Conservation (phyloP, 30 jellyfish, hydroid and myxozoan genomes). For the Cassiopea andromeda region DNA sequence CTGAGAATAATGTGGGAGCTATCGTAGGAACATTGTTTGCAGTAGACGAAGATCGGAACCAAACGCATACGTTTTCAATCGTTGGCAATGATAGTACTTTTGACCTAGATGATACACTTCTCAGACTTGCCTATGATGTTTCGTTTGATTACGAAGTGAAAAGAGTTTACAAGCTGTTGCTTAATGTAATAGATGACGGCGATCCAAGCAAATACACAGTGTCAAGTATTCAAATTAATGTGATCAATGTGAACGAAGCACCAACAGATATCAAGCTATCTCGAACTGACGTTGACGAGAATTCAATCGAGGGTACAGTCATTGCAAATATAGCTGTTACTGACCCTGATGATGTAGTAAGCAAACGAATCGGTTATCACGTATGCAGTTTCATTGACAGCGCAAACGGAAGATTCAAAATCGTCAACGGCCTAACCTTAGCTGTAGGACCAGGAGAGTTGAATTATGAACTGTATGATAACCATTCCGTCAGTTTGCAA, state of each 20-base stretch:
- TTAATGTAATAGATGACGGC: conserved; percentile 70
- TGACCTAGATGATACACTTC: conserved; percentile 22
- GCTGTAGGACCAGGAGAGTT: conserved; percentile 66
- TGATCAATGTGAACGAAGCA: conserved; percentile 80
- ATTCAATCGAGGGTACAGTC: conserved; percentile 50
- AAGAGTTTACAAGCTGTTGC: conserved; percentile 20
- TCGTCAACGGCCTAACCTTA: conserved; percentile 7
- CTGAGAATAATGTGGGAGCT: conserved; percentile 56
- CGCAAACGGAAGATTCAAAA: conserved; percentile 58
- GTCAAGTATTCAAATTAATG: conserved; percentile 23
- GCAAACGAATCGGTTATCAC: conserved; percentile 1
- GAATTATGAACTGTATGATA: conserved; percentile 55
- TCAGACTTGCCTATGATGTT: conserved; percentile 36
- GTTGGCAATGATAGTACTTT: conserved; percentile 27
- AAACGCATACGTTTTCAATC: conserved; percentile 52
- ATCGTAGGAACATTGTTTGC: conserved; percentile 65
- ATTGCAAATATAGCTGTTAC: conserved; percentile 69
- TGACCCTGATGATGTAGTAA: conserved; percentile 78
- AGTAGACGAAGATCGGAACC: conserved; percentile 79
- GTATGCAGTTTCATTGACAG: conserved; percentile 37
- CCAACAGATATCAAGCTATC: conserved; percentile 76
- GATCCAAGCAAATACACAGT: conserved; percentile 38
- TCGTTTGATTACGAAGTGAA: conserved; percentile 70
- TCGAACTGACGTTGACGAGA: conserved; percentile 61
- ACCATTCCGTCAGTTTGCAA: conserved; percentile 25